Base-by-base conservation (phyloP, 2,888 invertebrate species). In the Heliconius ethilla region DNA sequence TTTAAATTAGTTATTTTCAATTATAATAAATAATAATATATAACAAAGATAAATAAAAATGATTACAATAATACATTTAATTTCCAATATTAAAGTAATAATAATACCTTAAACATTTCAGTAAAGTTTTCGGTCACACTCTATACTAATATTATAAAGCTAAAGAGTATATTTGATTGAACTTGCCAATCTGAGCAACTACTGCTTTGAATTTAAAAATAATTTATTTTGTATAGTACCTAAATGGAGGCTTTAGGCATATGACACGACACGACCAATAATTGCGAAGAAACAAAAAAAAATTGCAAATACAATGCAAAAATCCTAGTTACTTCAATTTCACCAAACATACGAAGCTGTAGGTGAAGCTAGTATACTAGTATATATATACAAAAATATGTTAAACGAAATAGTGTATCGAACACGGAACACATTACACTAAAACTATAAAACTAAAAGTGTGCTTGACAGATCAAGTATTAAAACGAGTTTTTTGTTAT, bases 401-500 rank as follows among this genome's bases (percentile, higher is more conserved):
- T n/a, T 33, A 9, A 40, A 63, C 27, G 18, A 63, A 74, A 74
- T 62, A 1, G 66, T 74, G 45, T 77, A 73, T 74, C 74, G 77
- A 77, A 77, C 67, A 62, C 74, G 77, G 77, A 77, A 77, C 73
- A 77, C 77, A 62, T 74, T 67, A 73, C 59, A 59, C 59, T 27
- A 67, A 45, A 77, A 74, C 73, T 77, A 77, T 77, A 67, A 74
- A 77, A 77, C 67, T 74, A 77, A 76, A 59, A 77, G 76, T 73
- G 45, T 74, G 62, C 72, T 77, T 77, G 77, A 77, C 77, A 77
- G 77, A 77, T 77, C 77, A 63, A 73, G 69, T 77, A 62, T 74
- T 74, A 62, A 77, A 77, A 77, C 74, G 40, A 67, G 77, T 77
- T 77, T 77, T 74, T 51, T 75, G 40, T 77, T 74, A 72, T 77